phyloP scores from a whole-genome alignment of 2,113 vertebrate genomes.

The Taurulus bubalis region DNA sequence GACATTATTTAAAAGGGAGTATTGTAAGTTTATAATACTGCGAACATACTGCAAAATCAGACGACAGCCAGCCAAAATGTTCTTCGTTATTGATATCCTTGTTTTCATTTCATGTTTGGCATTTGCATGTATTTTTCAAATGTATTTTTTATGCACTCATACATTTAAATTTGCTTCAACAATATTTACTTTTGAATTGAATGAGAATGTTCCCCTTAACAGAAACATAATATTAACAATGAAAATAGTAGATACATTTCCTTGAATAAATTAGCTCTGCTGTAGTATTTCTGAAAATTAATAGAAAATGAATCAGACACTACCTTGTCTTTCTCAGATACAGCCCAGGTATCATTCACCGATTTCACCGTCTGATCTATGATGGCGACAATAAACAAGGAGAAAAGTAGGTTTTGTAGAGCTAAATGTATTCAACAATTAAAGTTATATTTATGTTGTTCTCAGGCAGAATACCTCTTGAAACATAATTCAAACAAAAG shows the following conservation, averaged over 20 bases:
- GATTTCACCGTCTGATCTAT: constrained; percentile 36
- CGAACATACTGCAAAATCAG: background rate
- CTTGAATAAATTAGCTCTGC: background rate
- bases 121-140: background rate
- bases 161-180: background rate
- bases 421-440: background rate
- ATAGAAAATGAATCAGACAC: constrained; percentile 3
- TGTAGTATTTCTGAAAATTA: constrained; percentile 9
- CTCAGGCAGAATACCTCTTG: background rate
- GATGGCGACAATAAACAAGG: constrained; percentile 15
- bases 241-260: background rate
- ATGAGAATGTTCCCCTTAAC: background rate
- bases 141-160: background rate
- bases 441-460: background rate
- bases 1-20: background rate
- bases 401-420: background rate
- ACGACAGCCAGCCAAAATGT: background rate
- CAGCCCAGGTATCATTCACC: constrained; percentile 52
- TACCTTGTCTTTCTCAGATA: constrained; percentile 75
- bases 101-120: background rate
- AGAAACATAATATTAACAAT: background rate
- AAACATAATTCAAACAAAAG: background rate
- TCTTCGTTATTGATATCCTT: background rate
- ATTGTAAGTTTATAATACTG: background rate
- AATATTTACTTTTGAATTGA: background rate